Conservation (phyloP, 53 echinoderm and acorn worm species). For the Echinometra lucunter region DNA sequence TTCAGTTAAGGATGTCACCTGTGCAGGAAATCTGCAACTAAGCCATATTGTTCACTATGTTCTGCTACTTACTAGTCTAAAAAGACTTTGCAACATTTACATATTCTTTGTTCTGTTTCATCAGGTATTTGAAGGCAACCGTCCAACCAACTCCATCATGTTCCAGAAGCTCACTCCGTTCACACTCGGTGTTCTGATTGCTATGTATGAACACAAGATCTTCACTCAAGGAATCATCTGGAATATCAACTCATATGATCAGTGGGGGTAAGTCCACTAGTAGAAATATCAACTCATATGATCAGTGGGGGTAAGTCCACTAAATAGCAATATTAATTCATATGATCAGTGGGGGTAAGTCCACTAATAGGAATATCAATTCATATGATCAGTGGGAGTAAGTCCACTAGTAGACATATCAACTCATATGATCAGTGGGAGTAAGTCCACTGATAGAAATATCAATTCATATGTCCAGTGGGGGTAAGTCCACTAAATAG, state of each 20-base stretch:
- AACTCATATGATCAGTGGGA: slow-evolving; percentile 96
- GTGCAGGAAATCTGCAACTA: background rate
- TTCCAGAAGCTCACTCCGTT: slow-evolving; percentile 93
- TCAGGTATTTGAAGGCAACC: slow-evolving; percentile 99
- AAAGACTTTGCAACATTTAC: background rate
- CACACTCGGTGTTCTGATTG: slow-evolving; percentile 88
- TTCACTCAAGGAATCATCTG: slow-evolving; percentile 98
- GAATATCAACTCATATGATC: slow-evolving; percentile 98
- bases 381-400: background rate
- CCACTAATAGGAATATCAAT: background rate
- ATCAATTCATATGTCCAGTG: background rate
- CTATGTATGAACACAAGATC: slow-evolving; percentile 98
- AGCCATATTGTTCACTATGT: background rate
- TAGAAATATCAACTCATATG: background rate
- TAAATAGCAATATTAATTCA: slow-evolving; percentile 92
- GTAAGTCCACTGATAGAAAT: slow-evolving; percentile 70
- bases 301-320: slow-evolving; percentile 15
- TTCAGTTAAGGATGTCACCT: background rate
- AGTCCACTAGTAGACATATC: slow-evolving; percentile 85
- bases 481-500: slow-evolving; percentile 53
- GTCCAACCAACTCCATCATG: slow-evolving; percentile 97
- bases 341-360: slow-evolving; percentile 96
- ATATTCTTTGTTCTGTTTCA: background rate
- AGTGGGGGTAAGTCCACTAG: slow-evolving; percentile 90
- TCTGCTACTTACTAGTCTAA: too few relatives aligned